Evolutionary conservation across 1,140 invertebrate species (phyloP).

Genomic region (Pentalonia nigronervosa): DNA sequence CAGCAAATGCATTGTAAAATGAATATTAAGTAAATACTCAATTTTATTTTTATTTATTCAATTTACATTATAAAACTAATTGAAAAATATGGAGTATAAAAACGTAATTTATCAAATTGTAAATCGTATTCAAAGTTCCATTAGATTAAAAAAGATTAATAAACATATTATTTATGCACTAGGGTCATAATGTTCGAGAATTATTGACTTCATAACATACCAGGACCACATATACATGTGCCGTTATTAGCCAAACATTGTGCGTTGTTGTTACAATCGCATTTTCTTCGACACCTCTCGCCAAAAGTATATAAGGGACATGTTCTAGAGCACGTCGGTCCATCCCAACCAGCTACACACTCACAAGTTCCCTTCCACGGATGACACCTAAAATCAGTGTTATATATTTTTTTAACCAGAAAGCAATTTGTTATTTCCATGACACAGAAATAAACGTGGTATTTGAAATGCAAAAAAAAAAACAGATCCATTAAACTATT

Average conservation of each 20-base stretch:
- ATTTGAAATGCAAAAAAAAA: neutral
- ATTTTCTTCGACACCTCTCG: conserved; percentile 77
- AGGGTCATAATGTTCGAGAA: neutral
- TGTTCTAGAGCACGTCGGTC: conserved; percentile 78
- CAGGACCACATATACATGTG: conserved; percentile 81
- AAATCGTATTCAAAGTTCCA: neutral
- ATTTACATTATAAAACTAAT: neutral
- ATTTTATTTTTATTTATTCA: neutral
- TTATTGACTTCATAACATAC: conserved; percentile 63
- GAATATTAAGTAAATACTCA: neutral
- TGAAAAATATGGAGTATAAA: neutral
- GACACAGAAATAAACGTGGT: neutral
- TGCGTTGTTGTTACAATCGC: conserved; percentile 87
- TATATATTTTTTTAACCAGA: neutral
- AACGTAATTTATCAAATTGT: neutral
- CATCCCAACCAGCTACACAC: conserved; percentile 89
- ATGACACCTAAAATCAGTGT: conserved; percentile 73
- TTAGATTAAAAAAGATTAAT: neutral
- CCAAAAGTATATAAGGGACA: conserved; percentile 86
- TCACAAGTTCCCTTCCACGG: conserved; percentile 86
- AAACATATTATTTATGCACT: neutral
- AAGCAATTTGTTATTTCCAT: neutral
- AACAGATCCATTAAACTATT: neutral
- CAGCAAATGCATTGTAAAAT: neutral
- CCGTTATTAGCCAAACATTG: conserved; percentile 87